Conservation (phyloP, 2,113 vertebrate genomes). For the Mixornis gularis region DNA sequence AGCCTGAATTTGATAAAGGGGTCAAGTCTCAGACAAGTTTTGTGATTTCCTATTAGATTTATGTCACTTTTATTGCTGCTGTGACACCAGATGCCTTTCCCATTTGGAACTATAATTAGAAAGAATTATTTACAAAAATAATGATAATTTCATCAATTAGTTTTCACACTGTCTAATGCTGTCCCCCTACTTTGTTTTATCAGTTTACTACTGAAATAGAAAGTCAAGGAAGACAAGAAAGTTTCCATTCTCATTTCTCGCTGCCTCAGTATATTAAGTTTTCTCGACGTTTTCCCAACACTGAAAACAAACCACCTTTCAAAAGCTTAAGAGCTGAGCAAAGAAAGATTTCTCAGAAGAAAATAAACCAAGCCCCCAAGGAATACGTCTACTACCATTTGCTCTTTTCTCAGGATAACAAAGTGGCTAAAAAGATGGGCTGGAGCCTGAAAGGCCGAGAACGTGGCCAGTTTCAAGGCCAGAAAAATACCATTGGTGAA, state of each 20-base stretch:
- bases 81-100: background rate
- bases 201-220: background rate
- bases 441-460: background rate
- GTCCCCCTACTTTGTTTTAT: background rate
- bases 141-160: background rate
- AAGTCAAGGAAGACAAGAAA: background rate
- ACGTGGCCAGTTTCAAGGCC: background rate
- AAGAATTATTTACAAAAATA: background rate
- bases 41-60: background rate
- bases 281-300: background rate
- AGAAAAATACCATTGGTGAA: rapidly evolving
- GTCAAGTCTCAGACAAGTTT: background rate
- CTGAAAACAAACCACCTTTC: background rate
- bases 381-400: background rate
- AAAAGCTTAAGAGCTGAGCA: background rate
- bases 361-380: background rate
- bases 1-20: background rate
- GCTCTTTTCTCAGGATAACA: background rate
- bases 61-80: background rate
- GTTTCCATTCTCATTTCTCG: background rate
- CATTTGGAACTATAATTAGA: background rate
- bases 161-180: background rate
- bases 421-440: background rate
- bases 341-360: background rate
- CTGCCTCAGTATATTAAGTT: background rate